Conservation (phyloP, 2,888 invertebrate genomes). For the Resseliella maxima region DNA sequence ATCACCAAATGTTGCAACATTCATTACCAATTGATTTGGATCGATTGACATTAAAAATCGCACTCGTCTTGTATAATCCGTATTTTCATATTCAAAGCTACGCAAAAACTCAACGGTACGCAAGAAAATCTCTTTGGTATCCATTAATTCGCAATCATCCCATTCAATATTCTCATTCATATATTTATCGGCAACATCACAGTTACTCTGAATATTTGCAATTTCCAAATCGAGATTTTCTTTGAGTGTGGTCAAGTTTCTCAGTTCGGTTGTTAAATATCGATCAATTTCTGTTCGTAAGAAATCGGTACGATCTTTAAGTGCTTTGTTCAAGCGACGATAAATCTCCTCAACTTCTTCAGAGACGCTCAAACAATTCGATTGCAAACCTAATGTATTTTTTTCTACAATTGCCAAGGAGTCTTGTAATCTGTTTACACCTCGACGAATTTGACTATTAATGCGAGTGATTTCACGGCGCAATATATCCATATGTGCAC, state of each 20-base stretch:
- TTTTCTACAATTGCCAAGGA: conserved; percentile 86
- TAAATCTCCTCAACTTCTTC: conserved; percentile 96
- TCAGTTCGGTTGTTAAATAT: conserved; percentile 88
- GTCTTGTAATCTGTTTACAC: conserved; percentile 89
- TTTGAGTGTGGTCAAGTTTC: conserved; percentile 86
- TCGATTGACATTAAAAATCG: conserved; percentile 91
- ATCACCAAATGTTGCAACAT: conserved; percentile 90
- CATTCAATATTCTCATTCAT: conserved; percentile 90
- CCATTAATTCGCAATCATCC: conserved; percentile 93
- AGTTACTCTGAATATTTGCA: conserved; percentile 94
- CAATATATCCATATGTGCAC: conserved; percentile 95
- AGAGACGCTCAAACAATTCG: conserved; percentile 88
- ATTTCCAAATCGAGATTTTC: conserved; percentile 95
- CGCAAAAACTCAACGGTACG: conserved; percentile 95
- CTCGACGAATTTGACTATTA: conserved; percentile 84
- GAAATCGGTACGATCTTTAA: conserved; percentile 90
- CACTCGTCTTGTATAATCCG: conserved; percentile 86
- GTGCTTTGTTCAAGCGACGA: conserved; percentile 84
- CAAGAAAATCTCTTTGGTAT: conserved; percentile 94
- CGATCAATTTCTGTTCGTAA: conserved; percentile 91
- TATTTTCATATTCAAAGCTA: conserved; percentile 93
- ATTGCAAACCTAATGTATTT: conserved; percentile 86
- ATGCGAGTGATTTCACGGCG: conserved; percentile 90
- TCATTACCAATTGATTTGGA: conserved; percentile 88
- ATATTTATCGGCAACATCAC: conserved; percentile 94